Conservation (phyloP, 1,140 invertebrate species). For the Luehdorfia chinensis region DNA sequence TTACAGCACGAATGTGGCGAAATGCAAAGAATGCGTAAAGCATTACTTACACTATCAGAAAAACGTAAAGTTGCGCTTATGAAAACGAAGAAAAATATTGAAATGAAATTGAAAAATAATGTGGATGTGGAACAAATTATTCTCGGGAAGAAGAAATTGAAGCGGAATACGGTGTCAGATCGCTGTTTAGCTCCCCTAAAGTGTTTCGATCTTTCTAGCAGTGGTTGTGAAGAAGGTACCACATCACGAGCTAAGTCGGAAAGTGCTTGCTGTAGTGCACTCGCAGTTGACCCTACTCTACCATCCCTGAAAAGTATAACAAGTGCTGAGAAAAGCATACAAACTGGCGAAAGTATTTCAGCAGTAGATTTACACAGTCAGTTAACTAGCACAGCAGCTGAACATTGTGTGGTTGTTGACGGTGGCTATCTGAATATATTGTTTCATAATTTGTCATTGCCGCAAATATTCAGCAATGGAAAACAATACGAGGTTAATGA, state of each 20-base stretch:
- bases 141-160: conserved; percentile 54
- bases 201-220: conserved; percentile 66
- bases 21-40: conserved; percentile 71
- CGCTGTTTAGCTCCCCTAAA: conserved; percentile 50
- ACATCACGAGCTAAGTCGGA: conserved; percentile 38
- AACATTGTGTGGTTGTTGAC: conserved; percentile 60
- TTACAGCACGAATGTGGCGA: conserved; percentile 69
- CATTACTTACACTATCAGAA: conserved; percentile 56
- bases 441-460: conserved; percentile 54
- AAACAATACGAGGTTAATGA: conserved; percentile 70
- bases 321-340: conserved; percentile 56
- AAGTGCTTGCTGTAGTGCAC: conserved; percentile 20
- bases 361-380: conserved; percentile 20
- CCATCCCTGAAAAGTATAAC: conserved; percentile 6
- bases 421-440: conserved; percentile 67
- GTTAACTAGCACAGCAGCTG: conserved; percentile 39
- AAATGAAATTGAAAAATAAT: conserved; percentile 56
- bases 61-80: conserved; percentile 63
- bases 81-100: conserved; percentile 66
- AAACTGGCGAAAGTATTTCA: conserved; percentile 45
- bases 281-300: conserved; percentile 7
- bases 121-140: conserved; percentile 60
- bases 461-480: conserved; percentile 59
- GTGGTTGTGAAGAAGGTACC: conserved; percentile 55
- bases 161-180: conserved; percentile 35